Base-by-base conservation (phyloP, 2,888 invertebrate species). In the Drosophila borealis region DNA sequence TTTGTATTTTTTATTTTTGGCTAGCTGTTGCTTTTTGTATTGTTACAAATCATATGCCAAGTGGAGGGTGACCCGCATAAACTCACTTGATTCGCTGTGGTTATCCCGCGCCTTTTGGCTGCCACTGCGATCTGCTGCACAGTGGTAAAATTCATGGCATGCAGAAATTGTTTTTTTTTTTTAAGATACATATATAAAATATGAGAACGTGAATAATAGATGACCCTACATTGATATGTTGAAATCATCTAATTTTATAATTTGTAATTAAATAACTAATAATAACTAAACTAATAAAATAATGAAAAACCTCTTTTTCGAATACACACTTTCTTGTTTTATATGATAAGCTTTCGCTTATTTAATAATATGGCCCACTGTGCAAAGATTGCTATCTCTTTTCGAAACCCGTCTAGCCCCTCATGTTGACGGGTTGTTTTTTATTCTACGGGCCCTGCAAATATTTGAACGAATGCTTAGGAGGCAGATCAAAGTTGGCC, bases 391-490 rank as follows among this genome's bases (percentile, higher is more conserved):
- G 56, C 39, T 39, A 55, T 50, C 41, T 56, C 9, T 33, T 44
- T 42, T 51, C 46, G 44, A 56, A 59, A 37, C 39, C 59, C 51
- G 42, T 61, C 44, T 37, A 11, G 64, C 21, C 60, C 64, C 70
- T 56, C 42, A 46, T 64, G 45, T 63, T 60, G 50, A 44, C 34
- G 36, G 46, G 55, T 33, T 42, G 41, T 39, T 48, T 46, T 64
- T 66, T 66, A 45, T 53, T 45, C 62, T 71, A 37, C 45, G 77
- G 76, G 63, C 49, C 71, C 37, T 36, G 69, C 81, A 84, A 87
- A 87, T 83, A 83, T 83, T 83, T 83, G 88, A 71, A 53, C 63
- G 78, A 87, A 70, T 81, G 69, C 87, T 87, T 81, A 69, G 46
- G 48, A 44, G 53, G 34, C 62, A 45, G 55, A 74, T 70, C 74